Conservation (phyloP, 2,888 invertebrate species). For the Gastracanthus pulcherrimus region DNA sequence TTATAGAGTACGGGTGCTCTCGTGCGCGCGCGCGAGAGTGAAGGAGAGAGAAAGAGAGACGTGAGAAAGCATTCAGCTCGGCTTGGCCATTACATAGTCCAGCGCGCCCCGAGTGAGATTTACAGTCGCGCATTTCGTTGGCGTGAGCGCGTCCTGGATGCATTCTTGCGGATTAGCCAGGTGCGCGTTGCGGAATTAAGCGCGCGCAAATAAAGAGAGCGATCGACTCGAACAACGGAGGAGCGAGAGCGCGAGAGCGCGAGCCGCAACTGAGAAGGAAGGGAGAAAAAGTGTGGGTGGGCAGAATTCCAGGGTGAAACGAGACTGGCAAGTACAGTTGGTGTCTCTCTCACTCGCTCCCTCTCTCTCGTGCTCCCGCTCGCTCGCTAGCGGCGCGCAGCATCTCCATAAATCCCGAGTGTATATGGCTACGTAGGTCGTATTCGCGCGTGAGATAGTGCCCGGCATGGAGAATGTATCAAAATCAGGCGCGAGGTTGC, state of each 20-base stretch:
- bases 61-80: slow-evolving; percentile 25
- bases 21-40: neutral
- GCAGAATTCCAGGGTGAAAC: slow-evolving; percentile 58
- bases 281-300: slow-evolving; percentile 43
- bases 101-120: slow-evolving; percentile 33
- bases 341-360: slow-evolving; percentile 28
- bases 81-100: slow-evolving; percentile 40
- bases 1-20: too few species aligned
- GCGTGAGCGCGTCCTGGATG: slow-evolving; percentile 16
- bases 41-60: neutral
- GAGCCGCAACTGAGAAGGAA: slow-evolving; percentile 7
- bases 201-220: slow-evolving; percentile 56
- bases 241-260: slow-evolving; percentile 36
- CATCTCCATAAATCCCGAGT: slow-evolving; percentile 75
- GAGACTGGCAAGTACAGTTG: slow-evolving; percentile 64
- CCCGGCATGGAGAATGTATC: slow-evolving; percentile 76
- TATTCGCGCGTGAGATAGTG: slow-evolving; percentile 78
- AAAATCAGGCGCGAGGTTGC: slow-evolving; percentile 78
- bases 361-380: slow-evolving; percentile 22
- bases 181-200: slow-evolving; percentile 50
- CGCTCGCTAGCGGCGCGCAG: slow-evolving; percentile 56
- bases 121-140: too few species aligned
- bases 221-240: slow-evolving; percentile 53
- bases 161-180: slow-evolving; percentile 47
- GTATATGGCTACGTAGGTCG: slow-evolving; percentile 76